phyloP scores from a whole-genome alignment of 2,888 invertebrate genomes.

The Zhuqinia jingwanae region DNA sequence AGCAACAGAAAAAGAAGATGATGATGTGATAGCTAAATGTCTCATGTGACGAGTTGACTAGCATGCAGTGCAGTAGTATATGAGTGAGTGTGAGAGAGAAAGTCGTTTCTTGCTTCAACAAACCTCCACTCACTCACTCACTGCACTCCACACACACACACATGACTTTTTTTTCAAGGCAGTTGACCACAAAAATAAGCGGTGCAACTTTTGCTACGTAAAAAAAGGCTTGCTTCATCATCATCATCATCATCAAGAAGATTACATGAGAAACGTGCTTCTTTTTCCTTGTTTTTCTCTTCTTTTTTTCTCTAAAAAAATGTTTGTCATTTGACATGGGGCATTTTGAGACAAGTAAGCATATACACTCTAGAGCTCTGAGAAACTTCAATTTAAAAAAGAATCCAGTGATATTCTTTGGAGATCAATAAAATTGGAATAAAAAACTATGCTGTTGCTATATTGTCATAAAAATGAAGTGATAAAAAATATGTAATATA shows the following conservation, averaged over 20 bases:
- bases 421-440: not conserved
- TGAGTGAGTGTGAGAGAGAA: slow-evolving; percentile 45
- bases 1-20: not conserved
- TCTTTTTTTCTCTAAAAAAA: not conserved
- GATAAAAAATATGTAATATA: slow-evolving; percentile 47
- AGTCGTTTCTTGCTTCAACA: slow-evolving; percentile 40
- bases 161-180: slow-evolving; percentile 48
- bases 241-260: not conserved
- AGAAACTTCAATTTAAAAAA: too few relatives aligned
- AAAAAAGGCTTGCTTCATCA: slow-evolving; percentile 15
- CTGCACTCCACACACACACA: not conserved
- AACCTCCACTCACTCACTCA: not conserved
- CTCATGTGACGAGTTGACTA: not conserved
- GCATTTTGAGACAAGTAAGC: slow-evolving; percentile 48
- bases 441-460: too few relatives aligned
- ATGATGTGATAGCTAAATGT: slow-evolving; percentile 2
- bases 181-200: slow-evolving; percentile 53
- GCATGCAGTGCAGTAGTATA: not conserved
- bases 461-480: too few relatives aligned
- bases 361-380: too few relatives aligned
- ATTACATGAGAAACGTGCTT: slow-evolving; percentile 4
- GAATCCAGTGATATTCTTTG: not conserved
- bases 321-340: slow-evolving; percentile 1
- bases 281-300: slow-evolving; percentile 36
- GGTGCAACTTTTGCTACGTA: not conserved